These are phyloP conservation scores for Nephrotoma guestfalica DNA, from an alignment of 2,888 invertebrate species.

Conservation along the genomic window DNA sequence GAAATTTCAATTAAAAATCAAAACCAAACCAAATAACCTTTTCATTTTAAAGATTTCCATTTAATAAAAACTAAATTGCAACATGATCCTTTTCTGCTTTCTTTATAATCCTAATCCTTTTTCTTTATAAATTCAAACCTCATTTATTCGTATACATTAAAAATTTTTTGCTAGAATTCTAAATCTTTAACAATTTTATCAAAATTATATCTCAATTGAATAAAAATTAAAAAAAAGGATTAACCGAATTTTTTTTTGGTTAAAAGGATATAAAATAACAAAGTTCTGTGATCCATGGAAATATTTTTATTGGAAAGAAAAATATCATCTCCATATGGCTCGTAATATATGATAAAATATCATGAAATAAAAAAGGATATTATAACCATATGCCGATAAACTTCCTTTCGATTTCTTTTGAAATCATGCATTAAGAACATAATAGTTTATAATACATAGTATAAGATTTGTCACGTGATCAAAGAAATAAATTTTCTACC, in stretches of 20 bases:
- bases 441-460: neutral
- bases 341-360: neutral
- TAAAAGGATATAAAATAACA: slow-evolving; percentile 3
- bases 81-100: neutral
- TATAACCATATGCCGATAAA: neutral
- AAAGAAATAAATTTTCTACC: neutral
- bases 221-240: slow-evolving; percentile 2
- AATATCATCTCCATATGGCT: neutral
- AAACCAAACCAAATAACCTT: neutral
- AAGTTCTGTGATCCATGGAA: neutral
- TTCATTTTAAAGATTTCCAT: neutral
- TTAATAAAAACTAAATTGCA: neutral
- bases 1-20: neutral
- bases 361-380: neutral
- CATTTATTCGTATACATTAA: neutral
- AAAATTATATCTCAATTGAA: slow-evolving; percentile 2
- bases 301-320: neutral
- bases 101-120: neutral
- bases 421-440: neutral
- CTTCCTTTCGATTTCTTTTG: slow-evolving; percentile 3
- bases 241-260: slow-evolving; percentile 1
- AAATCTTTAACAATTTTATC: slow-evolving; percentile 1
- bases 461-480: slow-evolving; percentile 4
- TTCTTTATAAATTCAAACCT: neutral
- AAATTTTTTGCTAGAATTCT: neutral